phyloP scores from a whole-genome alignment of 1,140 invertebrate species.

The Delia radicum region DNA sequence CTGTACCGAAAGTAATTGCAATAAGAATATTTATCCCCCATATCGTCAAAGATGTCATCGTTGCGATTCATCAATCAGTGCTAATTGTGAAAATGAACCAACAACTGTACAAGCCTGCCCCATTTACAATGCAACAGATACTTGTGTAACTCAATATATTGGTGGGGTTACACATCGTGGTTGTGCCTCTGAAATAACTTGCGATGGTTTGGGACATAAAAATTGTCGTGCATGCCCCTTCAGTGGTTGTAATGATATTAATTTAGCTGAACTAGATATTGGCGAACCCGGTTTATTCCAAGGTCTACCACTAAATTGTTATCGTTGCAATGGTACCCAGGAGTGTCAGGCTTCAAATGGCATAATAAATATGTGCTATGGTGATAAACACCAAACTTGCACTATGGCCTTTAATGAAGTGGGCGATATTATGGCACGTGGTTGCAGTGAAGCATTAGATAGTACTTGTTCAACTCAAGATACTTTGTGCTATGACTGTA shows the following conservation, averaged over 20 bases:
- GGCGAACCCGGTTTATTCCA: constrained; percentile 26
- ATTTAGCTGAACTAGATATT: constrained; percentile 1
- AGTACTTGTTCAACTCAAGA: constrained; percentile 21
- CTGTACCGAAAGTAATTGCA: constrained; percentile 40
- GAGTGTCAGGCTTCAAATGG: constrained; percentile 28
- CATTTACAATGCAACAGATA: constrained; percentile 34
- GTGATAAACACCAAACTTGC: constrained; percentile 41
- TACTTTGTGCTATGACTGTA: constrained; percentile 40
- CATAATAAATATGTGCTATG: constrained; percentile 34
- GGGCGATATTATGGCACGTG: constrained; percentile 38
- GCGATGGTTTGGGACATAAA: constrained; percentile 36
- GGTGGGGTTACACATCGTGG: constrained; percentile 39
- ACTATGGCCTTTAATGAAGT: constrained; percentile 35
- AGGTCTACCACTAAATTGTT: constrained; percentile 27
- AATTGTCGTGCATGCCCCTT: constrained; percentile 2
- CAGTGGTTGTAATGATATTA: constrained; percentile 3
- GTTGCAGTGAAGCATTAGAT: constrained; percentile 42
- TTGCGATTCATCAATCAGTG: constrained; percentile 39
- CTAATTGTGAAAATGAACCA: constrained; percentile 34
- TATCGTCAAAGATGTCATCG: constrained; percentile 41
- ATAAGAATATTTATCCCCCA: constrained; percentile 35
- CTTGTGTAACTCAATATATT: constrained; percentile 41
- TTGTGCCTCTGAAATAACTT: constrained; percentile 40
- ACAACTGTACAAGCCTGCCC: constrained; percentile 37
- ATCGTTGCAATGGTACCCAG: constrained; percentile 25